Evolutionary conservation across 2,113 vertebrate species (phyloP).

Genomic region (Limnothrissa miodon): DNA sequence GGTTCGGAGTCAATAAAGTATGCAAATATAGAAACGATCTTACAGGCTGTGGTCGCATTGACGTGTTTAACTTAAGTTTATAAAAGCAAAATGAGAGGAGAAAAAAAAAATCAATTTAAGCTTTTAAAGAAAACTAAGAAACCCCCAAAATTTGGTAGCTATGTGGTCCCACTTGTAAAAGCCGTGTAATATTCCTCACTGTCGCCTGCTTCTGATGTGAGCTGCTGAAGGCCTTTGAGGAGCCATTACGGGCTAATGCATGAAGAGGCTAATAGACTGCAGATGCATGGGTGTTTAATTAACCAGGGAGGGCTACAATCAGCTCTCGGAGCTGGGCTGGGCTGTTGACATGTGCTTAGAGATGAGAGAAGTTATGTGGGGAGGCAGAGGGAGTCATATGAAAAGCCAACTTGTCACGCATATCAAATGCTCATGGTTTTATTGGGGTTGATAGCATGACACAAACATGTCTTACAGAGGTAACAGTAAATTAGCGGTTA

Average conservation of each 20-base stretch:
- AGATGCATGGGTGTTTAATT: constrained; percentile 26
- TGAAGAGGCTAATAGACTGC: neutral
- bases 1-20: constrained; percentile 53
- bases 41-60: constrained; percentile 31
- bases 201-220: constrained; percentile 26
- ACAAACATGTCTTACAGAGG: neutral
- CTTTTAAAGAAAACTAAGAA: constrained; percentile 34
- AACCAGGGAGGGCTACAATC: neutral
- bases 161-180: constrained; percentile 36
- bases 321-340: neutral
- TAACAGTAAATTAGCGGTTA: neutral
- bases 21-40: too few relatives aligned
- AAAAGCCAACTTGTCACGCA: neutral
- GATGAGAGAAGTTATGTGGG: neutral
- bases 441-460: neutral
- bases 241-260: neutral
- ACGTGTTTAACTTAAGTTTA: constrained; percentile 22
- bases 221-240: constrained; percentile 19
- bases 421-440: neutral
- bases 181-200: neutral
- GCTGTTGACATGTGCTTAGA: constrained; percentile 2
- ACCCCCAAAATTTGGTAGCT: constrained; percentile 22
- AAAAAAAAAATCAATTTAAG: neutral
- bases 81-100: neutral
- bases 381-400: neutral